These are phyloP conservation scores for Synanthedon tipuliformis DNA, from an alignment of 2,888 invertebrate genomes.

Conservation along the genomic window DNA sequence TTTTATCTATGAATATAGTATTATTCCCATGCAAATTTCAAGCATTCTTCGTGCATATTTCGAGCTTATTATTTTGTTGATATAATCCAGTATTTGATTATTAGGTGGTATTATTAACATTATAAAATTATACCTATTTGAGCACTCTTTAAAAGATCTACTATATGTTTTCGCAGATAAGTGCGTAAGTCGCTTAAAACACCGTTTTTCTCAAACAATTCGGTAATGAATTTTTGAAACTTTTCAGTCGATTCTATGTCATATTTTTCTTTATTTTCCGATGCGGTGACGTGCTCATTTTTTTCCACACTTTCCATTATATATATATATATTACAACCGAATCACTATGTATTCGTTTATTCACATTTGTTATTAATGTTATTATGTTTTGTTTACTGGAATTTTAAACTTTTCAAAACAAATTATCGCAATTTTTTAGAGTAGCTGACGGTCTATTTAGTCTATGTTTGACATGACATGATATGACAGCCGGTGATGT, in stretches of 20 bases:
- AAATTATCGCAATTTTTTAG: too few species aligned
- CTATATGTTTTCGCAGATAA: slow-evolving; percentile 71
- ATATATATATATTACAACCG: not conserved
- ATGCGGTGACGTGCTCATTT: not conserved
- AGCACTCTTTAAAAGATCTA: slow-evolving; percentile 64
- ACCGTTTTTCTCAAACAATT: slow-evolving; percentile 73
- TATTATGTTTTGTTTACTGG: not conserved
- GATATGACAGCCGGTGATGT: too few species aligned
- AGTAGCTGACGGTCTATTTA: too few species aligned
- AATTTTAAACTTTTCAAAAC: too few species aligned
- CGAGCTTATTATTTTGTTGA: too few species aligned
- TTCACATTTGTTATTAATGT: not conserved
- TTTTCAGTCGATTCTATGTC: slow-evolving; percentile 45
- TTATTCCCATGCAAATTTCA: too few species aligned
- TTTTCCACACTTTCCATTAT: not conserved
- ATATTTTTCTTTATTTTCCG: slow-evolving; percentile 13
- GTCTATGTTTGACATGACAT: too few species aligned
- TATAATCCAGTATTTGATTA: too few species aligned
- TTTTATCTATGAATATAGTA: too few species aligned
- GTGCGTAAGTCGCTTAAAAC: slow-evolving; percentile 69
- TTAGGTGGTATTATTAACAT: too few species aligned
- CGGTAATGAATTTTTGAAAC: slow-evolving; percentile 68
- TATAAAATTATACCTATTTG: slow-evolving; percentile 28
- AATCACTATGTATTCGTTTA: not conserved
- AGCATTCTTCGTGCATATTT: too few species aligned